phyloP scores from a whole-genome alignment of 64 coral and sea anemone genomes.

The Montipora cactus region DNA sequence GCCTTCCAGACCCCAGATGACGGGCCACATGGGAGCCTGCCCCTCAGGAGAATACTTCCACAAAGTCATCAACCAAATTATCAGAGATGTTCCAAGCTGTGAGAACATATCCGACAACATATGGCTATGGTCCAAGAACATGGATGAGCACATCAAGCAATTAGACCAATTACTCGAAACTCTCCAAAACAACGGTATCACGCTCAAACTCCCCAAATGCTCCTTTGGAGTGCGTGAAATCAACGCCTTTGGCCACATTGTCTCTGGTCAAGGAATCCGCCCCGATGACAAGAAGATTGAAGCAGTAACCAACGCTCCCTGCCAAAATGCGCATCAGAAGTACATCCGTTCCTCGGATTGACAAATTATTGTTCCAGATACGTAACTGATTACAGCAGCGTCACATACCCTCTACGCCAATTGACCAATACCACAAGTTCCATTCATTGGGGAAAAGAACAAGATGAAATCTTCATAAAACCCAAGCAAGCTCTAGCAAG shows the following conservation, averaged over 20 bases:
- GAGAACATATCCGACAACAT: constrained; percentile 36
- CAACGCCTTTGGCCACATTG: constrained; percentile 18
- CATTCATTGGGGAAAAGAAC: no score
- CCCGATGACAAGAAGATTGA: no score
- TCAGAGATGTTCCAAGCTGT: constrained; percentile 25
- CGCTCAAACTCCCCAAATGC: not conserved
- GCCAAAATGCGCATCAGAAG: no score
- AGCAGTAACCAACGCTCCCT: no score
- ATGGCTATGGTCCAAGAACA: constrained; percentile 23
- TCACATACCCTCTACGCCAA: no score
- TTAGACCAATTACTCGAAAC: constrained; percentile 24
- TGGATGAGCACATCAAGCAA: not conserved
- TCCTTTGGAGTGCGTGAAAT: not conserved
- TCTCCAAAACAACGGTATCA: not conserved
- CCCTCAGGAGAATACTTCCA: constrained; percentile 34
- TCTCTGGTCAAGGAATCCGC: not conserved
- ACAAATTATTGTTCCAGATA: no score
- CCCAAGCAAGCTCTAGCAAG: no score
- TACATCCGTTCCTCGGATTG: no score
- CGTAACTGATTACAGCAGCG: no score
- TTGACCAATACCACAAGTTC: not conserved
- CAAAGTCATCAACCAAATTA: constrained; percentile 12
- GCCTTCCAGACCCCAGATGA: constrained; percentile 18
- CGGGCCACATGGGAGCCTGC: constrained; percentile 10
- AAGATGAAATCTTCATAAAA: no score